phyloP scores from a whole-genome alignment of 2,797 vertebrate genomes.

The Sebastes kiyomatsui region DNA sequence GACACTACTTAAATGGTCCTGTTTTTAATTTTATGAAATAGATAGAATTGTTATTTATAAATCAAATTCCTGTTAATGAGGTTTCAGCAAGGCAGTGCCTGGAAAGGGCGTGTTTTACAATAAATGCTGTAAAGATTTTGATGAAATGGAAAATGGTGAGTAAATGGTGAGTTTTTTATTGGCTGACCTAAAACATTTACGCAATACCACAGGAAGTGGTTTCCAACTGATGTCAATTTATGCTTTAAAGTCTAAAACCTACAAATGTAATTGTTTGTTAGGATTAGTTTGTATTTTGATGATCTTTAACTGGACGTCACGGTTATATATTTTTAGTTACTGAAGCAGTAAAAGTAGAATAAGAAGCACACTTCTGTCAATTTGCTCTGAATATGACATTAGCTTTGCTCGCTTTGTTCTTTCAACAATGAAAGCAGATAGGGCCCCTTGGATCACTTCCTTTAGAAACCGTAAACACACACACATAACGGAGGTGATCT shows the following conservation, averaged over 20 bases:
- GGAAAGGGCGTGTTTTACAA: neutral
- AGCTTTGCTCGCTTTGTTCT: neutral
- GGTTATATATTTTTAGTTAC: neutral
- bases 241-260: neutral
- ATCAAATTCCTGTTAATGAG: no score
- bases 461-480: conserved; percentile 14
- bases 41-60: neutral
- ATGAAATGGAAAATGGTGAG: neutral
- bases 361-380: neutral
- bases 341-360: neutral
- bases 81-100: neutral
- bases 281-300: neutral
- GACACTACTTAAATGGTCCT: neutral
- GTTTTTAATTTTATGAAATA: neutral
- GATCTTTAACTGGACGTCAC: no score
- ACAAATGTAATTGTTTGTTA: neutral
- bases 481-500: neutral
- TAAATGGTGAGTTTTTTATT: neutral
- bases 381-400: neutral
- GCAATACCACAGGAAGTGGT: neutral
- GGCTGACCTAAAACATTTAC: neutral
- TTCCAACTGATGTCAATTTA: neutral
- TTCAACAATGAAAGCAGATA: neutral
- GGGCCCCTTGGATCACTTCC: conserved; percentile 64
- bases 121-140: neutral